Conservation (phyloP, 1,140 invertebrate genomes). For the Stegodyphus dumicola region DNA sequence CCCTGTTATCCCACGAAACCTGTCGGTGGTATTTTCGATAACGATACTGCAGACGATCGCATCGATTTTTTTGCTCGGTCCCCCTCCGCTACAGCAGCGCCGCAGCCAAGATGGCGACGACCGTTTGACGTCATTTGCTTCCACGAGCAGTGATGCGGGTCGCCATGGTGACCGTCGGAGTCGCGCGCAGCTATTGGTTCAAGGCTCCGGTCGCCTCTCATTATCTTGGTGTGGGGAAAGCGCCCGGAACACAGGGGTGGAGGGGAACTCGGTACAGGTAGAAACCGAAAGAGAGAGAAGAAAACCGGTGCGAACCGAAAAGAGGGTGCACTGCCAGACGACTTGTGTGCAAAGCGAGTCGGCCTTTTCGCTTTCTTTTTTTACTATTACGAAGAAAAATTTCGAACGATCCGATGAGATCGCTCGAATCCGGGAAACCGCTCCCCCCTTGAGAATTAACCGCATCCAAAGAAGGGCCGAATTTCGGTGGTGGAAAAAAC, state of each 20-base stretch:
- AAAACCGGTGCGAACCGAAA: conserved; percentile 31
- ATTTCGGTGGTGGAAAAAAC: too few species aligned
- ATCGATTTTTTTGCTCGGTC: conserved; percentile 45
- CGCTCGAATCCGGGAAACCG: not conserved
- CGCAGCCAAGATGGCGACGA: conserved; percentile 56
- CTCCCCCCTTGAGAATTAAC: not conserved
- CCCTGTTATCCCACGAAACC: conserved; percentile 29
- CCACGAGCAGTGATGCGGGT: conserved; percentile 50
- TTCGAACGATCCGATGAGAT: not conserved
- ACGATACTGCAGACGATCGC: conserved; percentile 52
- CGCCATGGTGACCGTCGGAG: conserved; percentile 34
- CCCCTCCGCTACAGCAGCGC: conserved; percentile 23
- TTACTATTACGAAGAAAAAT: not conserved
- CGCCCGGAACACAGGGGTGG: conserved; percentile 25
- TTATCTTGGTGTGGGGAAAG: conserved; percentile 37
- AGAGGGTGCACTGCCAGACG: conserved; percentile 20
- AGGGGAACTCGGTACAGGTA: conserved; percentile 36
- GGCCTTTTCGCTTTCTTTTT: not conserved
- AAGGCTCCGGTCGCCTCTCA: conserved; percentile 25
- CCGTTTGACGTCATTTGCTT: conserved; percentile 49
- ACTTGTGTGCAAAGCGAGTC: too few species aligned
- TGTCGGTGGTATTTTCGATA: conserved; percentile 42
- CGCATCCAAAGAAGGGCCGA: not conserved
- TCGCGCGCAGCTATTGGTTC: conserved; percentile 20
- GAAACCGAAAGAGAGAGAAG: not conserved